A percentile compares a stretch with the other conserved stretches of the same genome.
Evolutionary conservation across 2,113 vertebrate genomes (phyloP).

Genomic region (Clinocottus analis): DNA sequence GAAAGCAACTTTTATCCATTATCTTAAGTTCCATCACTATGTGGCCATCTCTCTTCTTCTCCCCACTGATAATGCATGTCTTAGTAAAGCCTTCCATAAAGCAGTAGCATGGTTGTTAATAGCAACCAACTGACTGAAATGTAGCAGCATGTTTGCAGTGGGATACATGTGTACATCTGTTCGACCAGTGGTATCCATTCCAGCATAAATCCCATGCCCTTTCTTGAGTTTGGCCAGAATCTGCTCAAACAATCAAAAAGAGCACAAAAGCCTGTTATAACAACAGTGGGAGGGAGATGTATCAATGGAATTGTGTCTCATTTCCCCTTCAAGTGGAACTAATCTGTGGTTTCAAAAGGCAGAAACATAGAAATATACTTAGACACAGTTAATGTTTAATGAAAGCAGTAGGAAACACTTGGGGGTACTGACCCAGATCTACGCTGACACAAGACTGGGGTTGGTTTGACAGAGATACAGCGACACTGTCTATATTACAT

Average conservation of each 20-base stretch:
- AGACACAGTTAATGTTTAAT: constrained; percentile 80
- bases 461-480: constrained; percentile 69
- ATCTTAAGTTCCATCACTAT: neutral
- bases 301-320: constrained; percentile 38
- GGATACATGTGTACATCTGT: neutral
- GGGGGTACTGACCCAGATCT: constrained; percentile 81
- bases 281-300: constrained; percentile 11
- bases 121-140: neutral
- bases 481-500: constrained; percentile 59
- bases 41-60: neutral
- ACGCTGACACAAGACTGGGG: constrained; percentile 55
- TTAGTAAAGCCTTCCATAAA: neutral
- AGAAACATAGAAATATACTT: constrained; percentile 82
- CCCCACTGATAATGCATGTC: neutral
- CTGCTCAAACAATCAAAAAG: constrained; percentile 30
- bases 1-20: constrained; percentile 48
- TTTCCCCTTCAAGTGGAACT: constrained; percentile 56
- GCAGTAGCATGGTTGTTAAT: neutral
- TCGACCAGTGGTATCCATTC: constrained; percentile 1
- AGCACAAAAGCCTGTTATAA: constrained; percentile 15
- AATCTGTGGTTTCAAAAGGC: constrained; percentile 60
- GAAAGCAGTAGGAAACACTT: constrained; percentile 68
- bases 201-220: neutral
- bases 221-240: constrained; percentile 8
- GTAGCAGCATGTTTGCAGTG: neutral